These are phyloP conservation scores for Calidris pygmaea DNA, from an alignment of 2,113 vertebrate genomes.

Conservation along the genomic window DNA sequence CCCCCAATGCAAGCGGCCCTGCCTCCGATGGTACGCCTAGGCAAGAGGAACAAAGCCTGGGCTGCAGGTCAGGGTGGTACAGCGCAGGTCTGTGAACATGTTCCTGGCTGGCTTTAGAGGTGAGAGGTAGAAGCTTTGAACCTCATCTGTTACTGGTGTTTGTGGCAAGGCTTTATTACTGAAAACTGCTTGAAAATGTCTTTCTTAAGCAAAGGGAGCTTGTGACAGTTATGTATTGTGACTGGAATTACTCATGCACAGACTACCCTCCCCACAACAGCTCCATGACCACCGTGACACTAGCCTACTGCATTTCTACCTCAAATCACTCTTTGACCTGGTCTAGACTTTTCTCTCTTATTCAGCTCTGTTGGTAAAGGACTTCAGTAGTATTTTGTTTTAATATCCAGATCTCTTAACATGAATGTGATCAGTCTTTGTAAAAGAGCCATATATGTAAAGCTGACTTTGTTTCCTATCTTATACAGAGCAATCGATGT, in stretches of 20 bases:
- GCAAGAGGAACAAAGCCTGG: background rate
- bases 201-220: background rate
- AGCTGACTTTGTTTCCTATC: background rate
- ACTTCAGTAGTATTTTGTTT: background rate
- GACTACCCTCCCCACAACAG: background rate
- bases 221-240: background rate
- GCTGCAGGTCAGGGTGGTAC: background rate
- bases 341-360: background rate
- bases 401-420: background rate
- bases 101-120: background rate
- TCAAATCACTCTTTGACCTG: background rate
- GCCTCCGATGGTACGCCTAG: accelerated
- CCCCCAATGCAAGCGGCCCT: accelerated
- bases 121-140: background rate
- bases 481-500: background rate
- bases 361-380: background rate
- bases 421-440: background rate
- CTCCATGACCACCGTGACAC: background rate
- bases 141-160: background rate
- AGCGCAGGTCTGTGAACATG: background rate
- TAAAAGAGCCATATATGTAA: background rate
- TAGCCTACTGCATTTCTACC: background rate
- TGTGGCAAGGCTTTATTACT: background rate
- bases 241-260: background rate
- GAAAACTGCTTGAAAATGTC: background rate